phyloP scores from a whole-genome alignment of 2,113 vertebrate genomes.

The Stomatorhinus ivindoensis region DNA sequence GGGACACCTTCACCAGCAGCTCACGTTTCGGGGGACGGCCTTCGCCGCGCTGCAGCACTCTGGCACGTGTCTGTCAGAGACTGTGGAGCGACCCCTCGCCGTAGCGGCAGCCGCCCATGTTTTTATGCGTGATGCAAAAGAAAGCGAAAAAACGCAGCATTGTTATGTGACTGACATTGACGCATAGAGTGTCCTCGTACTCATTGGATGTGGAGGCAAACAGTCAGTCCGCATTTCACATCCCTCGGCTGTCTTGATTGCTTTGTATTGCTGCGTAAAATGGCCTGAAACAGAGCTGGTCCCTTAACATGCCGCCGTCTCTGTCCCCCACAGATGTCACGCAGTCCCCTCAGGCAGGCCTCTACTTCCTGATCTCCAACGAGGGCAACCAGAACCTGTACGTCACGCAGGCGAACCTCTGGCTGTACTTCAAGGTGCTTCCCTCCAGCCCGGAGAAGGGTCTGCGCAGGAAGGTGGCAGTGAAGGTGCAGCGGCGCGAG shows the following conservation, averaged over 20 bases:
- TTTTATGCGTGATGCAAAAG: neutral
- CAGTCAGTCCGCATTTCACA: neutral
- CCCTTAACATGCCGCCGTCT: neutral
- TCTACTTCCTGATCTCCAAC: constrained; percentile 91
- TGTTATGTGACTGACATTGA: neutral
- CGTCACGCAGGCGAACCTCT: constrained; percentile 90
- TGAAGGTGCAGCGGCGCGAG: constrained; percentile 86
- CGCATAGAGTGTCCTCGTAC: neutral
- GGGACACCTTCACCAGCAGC: constrained; percentile 5
- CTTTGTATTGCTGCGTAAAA: neutral
- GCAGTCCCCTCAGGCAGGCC: constrained; percentile 70
- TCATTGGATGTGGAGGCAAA: neutral
- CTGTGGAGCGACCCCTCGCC: neutral
- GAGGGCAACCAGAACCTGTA: constrained; percentile 96
- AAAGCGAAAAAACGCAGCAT: neutral
- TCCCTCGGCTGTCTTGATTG: neutral
- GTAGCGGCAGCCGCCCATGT: neutral
- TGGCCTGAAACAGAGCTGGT: neutral
- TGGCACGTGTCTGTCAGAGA: neutral
- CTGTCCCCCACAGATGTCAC: constrained; percentile 69
- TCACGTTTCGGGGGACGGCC: neutral
- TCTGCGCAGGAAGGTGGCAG: constrained; percentile 79
- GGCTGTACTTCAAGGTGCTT: constrained; percentile 91
- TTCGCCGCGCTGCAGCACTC: neutral
- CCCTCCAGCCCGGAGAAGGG: constrained; percentile 83